phyloP scores from a whole-genome alignment of 2,113 vertebrate genomes.

The Alces alces region DNA sequence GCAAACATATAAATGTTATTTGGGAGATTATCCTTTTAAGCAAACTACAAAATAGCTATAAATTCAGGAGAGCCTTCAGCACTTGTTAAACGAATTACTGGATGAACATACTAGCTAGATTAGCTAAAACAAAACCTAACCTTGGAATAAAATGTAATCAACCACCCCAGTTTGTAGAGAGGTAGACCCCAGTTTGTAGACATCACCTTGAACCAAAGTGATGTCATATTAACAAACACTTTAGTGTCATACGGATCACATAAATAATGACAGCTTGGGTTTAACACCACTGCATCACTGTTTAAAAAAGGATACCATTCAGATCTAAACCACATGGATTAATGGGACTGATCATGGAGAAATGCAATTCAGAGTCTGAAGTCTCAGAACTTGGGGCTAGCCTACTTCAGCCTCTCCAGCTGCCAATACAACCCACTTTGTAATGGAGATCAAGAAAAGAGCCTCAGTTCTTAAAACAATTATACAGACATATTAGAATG shows the following conservation, averaged over 20 bases:
- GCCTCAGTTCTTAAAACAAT: background rate
- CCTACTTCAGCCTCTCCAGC: background rate
- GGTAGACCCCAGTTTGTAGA: background rate
- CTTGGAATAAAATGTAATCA: background rate
- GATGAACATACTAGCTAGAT: background rate
- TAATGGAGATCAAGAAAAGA: background rate
- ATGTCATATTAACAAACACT: background rate
- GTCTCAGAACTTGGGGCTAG: background rate
- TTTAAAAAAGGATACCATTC: background rate
- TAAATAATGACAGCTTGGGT: background rate
- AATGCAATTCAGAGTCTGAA: background rate
- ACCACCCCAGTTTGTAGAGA: background rate
- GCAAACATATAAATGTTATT: background rate
- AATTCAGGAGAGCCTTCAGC: background rate
- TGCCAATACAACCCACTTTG: background rate
- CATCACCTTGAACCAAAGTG: background rate
- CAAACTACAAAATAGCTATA: background rate
- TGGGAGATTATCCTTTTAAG: background rate
- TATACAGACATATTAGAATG: background rate
- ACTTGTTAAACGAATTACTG: background rate
- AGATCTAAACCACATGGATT: background rate
- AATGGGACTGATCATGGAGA: background rate
- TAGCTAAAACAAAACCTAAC: conserved; percentile 11
- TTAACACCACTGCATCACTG: background rate
- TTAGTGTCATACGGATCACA: background rate